Percentiles rank a stretch among this genome's conserved stretches.
These are phyloP conservation scores for Potamarius usumacintae DNA, from an alignment of 2,113 vertebrate genomes.

Conservation along the genomic window DNA sequence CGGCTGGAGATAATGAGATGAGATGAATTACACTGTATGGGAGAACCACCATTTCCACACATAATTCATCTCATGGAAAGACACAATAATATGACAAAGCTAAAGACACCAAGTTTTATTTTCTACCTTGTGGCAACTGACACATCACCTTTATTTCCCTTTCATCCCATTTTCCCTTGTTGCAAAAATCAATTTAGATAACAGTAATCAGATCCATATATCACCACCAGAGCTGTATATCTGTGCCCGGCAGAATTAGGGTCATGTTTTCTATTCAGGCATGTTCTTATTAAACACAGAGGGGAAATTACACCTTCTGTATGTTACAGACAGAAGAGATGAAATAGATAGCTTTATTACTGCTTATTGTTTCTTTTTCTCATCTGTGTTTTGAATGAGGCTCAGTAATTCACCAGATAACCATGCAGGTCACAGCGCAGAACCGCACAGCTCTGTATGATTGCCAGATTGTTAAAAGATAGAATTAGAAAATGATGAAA, in stretches of 20 bases:
- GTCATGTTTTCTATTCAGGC: constrained; percentile 22
- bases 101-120: not conserved
- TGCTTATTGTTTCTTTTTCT: constrained; percentile 20
- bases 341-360: constrained; percentile 5
- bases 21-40: not conserved
- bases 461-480: constrained; percentile 3
- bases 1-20: too few species aligned
- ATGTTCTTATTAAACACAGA: constrained; percentile 29
- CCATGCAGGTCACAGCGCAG: not conserved
- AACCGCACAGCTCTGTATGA: not conserved
- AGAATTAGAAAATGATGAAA: not conserved
- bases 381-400: not conserved
- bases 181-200: constrained; percentile 21
- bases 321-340: constrained; percentile 2
- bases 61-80: not conserved
- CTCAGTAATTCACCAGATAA: constrained; percentile 3
- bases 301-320: constrained; percentile 22
- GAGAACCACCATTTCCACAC: not conserved
- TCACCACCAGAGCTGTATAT: constrained; percentile 8
- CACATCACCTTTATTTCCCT: not conserved
- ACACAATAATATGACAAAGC: not conserved
- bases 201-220: constrained; percentile 14
- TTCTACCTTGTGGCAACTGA: not conserved
- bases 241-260: not conserved
- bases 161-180: not conserved